These are phyloP conservation scores for Reinhardtius hippoglossoides DNA, from an alignment of 2,113 vertebrate genomes.

Conservation along the genomic window DNA sequence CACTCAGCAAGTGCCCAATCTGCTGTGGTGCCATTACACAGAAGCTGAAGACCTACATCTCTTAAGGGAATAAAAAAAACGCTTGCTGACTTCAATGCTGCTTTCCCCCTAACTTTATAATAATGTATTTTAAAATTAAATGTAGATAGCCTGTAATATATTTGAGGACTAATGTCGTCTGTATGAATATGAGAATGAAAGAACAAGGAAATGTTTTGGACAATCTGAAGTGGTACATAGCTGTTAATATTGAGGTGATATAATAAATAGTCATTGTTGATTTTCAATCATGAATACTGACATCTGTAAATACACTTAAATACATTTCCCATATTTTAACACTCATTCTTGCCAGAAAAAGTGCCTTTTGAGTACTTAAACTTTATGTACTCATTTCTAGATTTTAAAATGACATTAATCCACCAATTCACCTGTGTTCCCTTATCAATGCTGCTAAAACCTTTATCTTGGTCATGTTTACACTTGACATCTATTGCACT, in stretches of 20 bases:
- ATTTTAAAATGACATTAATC: too few relatives aligned
- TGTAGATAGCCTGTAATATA: conserved; percentile 65
- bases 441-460: too few relatives aligned
- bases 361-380: conserved; percentile 50
- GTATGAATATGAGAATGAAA: conserved; percentile 17
- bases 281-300: not conserved
- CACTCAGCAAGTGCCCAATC: conserved; percentile 90
- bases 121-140: conserved; percentile 49
- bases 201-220: conserved; percentile 35
- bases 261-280: conserved; percentile 30
- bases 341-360: conserved; percentile 19
- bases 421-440: too few relatives aligned
- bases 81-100: conserved; percentile 44
- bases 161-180: conserved; percentile 37
- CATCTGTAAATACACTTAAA: conserved; percentile 22
- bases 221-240: conserved; percentile 25
- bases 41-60: conserved; percentile 81
- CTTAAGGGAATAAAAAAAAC: conserved; percentile 47
- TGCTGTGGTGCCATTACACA: conserved; percentile 86
- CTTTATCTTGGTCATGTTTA: too few relatives aligned
- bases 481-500: too few relatives aligned
- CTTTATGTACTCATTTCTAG: not conserved
- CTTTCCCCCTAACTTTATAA: conserved; percentile 37
- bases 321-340: not conserved
- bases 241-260: conserved; percentile 16